Percentiles rank a stretch among this genome's conserved stretches.
Conservation (phyloP, 2,888 invertebrate genomes). For the Heliconius hortense region DNA sequence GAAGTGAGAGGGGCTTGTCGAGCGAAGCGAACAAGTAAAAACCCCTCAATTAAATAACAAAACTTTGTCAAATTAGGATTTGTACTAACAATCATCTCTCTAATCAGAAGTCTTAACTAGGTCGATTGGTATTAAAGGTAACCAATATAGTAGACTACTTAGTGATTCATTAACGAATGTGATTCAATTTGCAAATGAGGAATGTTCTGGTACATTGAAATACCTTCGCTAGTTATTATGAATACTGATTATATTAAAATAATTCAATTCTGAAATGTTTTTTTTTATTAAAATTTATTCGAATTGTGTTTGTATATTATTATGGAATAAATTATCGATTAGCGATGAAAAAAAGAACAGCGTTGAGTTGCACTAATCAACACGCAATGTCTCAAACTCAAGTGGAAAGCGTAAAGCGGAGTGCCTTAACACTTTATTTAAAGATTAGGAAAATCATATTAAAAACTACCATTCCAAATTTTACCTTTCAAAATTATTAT, state of each 20-base stretch:
- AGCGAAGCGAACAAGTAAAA: no score
- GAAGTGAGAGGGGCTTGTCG: neutral
- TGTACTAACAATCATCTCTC: neutral
- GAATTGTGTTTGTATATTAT: neutral
- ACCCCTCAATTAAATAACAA: no score
- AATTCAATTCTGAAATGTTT: neutral
- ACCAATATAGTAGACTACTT: slow-evolving; percentile 6
- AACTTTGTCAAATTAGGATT: neutral
- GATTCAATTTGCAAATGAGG: slow-evolving; percentile 10
- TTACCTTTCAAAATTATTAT: neutral
- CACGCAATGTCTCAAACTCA: neutral
- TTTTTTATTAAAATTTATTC: neutral
- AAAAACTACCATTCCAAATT: neutral
- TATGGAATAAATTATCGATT: neutral
- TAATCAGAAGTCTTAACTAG: neutral
- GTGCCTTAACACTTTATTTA: neutral
- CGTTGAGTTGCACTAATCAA: neutral
- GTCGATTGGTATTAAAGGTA: neutral
- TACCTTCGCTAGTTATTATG: neutral
- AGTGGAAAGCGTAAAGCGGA: neutral
- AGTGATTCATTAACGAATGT: neutral
- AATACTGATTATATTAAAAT: neutral
- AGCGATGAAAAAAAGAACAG: no score
- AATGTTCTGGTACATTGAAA: neutral
- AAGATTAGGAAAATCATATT: neutral